Evolutionary conservation across 2,888 invertebrate species (phyloP), one percentile per base, ranked within the genome.

Genomic region (Cerastis leucographa): DNA sequence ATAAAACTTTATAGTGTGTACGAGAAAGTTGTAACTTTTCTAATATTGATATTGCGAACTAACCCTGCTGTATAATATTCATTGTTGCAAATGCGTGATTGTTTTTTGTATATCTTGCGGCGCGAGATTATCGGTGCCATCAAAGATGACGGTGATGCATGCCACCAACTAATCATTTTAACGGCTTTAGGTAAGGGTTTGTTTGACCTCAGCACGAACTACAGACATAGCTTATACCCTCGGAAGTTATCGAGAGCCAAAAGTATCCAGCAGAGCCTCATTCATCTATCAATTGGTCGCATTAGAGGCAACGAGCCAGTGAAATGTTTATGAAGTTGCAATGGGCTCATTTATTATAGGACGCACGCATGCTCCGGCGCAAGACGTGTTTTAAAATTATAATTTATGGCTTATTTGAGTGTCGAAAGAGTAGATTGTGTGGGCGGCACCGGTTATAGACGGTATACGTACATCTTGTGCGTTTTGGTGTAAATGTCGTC

Each of bases 361-460:
- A 89, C 88, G 90, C 86, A 90, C 87, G 90, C 91, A 86, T 90
- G 91, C 92, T 86, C 92, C 74, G 80, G 79, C 78, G 64, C 80
- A 89, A 89, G 92, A 92, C 92, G 90, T 91, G 91, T 94, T 95
- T 95, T 93, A 93, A 94, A 95, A 95, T 95, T 94, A 95, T 95
- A 95, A 96, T 96, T 95, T 96, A 96, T 94, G 91, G 92, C 92
- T 94, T 94, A 94, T 94, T 94, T 92, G 92, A 92, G 94, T 96
- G 96, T 95, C 93, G 96, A 95, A 96, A 96, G 94, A 93, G 92
- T 85, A 86, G 90, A 94, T 93, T 84, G 93, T 90, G 96, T 96
- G 92, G 96, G 96, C 91, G 94, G 92, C 87, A 92, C 93, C 87
- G 84, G 93, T 90, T 92, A 84, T 87, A 83, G 86, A 72, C 51